Base-by-base conservation (phyloP, 1,140 invertebrate genomes). In the Thaumetopoea pityocampa region DNA sequence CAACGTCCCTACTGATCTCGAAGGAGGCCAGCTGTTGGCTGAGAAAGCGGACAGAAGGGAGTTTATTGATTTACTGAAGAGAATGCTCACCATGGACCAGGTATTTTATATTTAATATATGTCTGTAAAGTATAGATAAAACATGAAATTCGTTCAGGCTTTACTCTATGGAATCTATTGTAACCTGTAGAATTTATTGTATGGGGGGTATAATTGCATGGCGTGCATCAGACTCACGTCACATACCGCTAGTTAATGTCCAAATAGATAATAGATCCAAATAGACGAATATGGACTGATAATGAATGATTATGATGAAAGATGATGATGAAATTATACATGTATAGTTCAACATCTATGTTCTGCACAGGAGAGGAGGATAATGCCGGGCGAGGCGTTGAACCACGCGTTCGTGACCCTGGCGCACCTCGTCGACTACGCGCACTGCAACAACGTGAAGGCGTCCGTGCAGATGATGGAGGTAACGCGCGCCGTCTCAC, bases 11-110 rank as follows among this genome's bases (percentile, higher is more conserved):
- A 98, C 95, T 4, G 96, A 99, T 86, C 86, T 99, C 40, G 97
- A 98, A 85, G 96, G 97, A 2, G 94, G 94, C 48, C 96, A 99
- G 76, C 85, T 99, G 20, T 85, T 98, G 54, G 96, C 96, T 0
- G 98, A 99, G 78, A 99, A 99, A 78, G 94, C 95, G 4, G 97
- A 99, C 77, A 87, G 98, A 28, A 88, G 96, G 56, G 97, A 99
- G 77, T 99, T 99, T 62, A 98, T 99, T 67, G 97, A 99, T 85
- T 88, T 99, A 45, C 85, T 99, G 6, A 99, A 99, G 85, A 89
- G 96, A 61, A 99, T 99, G 97, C 87, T 99, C 30, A 98, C 97
- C 7, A 95, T 99, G 89, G 97, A 99, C 87, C 97, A 98, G 89
- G 92, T 92, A 23, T 34, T 42, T 52, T 23, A 22, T 37, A 19